Evolutionary conservation across 2,113 vertebrate species (phyloP).

Genomic region (Cebidichthys violaceus): DNA sequence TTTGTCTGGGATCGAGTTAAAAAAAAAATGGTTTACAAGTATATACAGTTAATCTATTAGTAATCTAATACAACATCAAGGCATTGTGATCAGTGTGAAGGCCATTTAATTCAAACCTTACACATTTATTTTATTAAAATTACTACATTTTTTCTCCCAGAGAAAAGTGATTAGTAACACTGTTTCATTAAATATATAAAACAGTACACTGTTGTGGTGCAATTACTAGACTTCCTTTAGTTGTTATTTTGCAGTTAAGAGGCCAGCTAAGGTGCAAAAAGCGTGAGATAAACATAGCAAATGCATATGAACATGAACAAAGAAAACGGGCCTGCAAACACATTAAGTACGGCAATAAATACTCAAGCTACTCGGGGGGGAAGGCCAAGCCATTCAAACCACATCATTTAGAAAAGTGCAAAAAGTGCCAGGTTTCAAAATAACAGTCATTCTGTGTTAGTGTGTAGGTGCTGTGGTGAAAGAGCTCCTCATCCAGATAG

Average conservation of each 20-base stretch:
- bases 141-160: neutral
- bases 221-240: too few species aligned
- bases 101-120: neutral
- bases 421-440: slow-evolving; percentile 44
- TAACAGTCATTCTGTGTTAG: slow-evolving; percentile 22
- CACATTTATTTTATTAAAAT: neutral
- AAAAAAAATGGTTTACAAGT: neutral
- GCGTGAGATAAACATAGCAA: neutral
- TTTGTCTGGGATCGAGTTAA: neutral
- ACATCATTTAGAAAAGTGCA: slow-evolving; percentile 9
- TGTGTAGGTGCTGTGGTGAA: slow-evolving; percentile 38
- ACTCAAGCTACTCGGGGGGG: neutral
- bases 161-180: neutral
- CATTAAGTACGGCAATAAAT: slow-evolving; percentile 25
- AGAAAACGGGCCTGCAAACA: neutral
- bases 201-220: neutral
- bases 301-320: too few species aligned
- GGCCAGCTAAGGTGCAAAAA: neutral
- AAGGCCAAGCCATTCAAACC: neutral
- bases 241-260: neutral
- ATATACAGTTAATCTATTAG: neutral
- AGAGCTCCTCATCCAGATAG: slow-evolving; percentile 26
- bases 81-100: neutral
- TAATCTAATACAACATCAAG: neutral
- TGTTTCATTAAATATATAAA: neutral